Evolutionary conservation across 2,113 vertebrate genomes (phyloP), one percentile per base, ranked within the genome.

Genomic region (Bettongia penicillata): DNA sequence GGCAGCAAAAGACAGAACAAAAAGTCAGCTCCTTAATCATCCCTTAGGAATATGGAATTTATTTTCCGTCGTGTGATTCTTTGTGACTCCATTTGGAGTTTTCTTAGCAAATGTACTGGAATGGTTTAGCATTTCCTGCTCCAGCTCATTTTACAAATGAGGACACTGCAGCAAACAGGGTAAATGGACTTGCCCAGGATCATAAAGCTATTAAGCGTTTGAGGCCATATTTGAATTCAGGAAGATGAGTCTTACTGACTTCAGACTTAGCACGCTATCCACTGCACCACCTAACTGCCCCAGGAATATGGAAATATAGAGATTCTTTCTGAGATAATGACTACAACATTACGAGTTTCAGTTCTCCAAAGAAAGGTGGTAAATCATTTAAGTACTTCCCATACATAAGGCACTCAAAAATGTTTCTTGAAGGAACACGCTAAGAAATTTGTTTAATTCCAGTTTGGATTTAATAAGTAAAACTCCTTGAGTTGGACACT

Each of bases 391-490:
- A 57, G 3, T 49, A 23, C 26, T 90, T 95, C 90, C 84, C 26
- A 77, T 0, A 89, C 37, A 93, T 61, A 26, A 28, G 8, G 3
- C 28, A 89, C 31, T 57, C 24, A 48, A 31, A 92, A n/a, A 91
- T 94, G 91, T 92, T 94, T 95, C 6, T 8, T 95, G 14, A 96
- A 90, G 53, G 94, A 95, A 89, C 90, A 11, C 52, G 93, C 52
- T 23, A 93, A 8, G 14, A 92, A 96, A 90, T 0, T 55, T 49
- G 26, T 49, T 4, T 92, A 91, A 7, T 5, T 31, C 51, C 91
- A 55, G 47, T 91, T 91, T 95, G 94, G 57, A 19, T 51, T 95
- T 92, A 52, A 91, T 95, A 92, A 93, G 90, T 93, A 90, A 97
- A 96, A 92, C 10, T 94, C 3, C 53, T 43, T 94, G 57, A 95